phyloP scores from a whole-genome alignment of 2,113 vertebrate species.

The Brienomyrus brachyistius region DNA sequence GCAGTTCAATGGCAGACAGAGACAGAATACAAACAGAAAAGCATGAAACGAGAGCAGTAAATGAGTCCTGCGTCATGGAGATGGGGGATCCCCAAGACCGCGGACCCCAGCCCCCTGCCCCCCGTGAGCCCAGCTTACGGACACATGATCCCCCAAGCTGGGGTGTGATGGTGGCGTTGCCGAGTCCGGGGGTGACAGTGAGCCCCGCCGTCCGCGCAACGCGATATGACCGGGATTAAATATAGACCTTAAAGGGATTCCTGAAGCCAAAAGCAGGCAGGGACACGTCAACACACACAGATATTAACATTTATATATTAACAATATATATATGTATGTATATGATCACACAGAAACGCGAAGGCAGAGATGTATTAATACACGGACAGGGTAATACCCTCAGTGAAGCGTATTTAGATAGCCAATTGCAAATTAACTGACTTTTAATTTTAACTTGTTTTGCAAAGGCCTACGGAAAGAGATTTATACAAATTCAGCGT shows the following conservation, averaged over 20 bases:
- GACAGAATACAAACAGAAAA: neutral
- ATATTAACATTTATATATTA: too few relatives aligned
- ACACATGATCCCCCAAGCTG: neutral
- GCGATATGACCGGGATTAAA: neutral
- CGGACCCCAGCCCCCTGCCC: neutral
- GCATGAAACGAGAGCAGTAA: neutral
- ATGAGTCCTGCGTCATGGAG: neutral
- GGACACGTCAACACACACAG: neutral
- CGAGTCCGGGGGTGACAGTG: neutral
- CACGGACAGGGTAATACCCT: neutral
- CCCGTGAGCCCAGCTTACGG: slow-evolving; percentile 11
- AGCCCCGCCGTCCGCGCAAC: neutral
- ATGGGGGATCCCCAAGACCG: neutral
- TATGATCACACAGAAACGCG: neutral
- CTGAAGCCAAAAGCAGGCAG: neutral
- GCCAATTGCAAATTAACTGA: too few relatives aligned
- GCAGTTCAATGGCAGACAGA: neutral
- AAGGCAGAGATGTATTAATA: neutral
- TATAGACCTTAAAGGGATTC: neutral
- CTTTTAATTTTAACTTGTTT: neutral
- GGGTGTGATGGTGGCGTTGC: neutral
- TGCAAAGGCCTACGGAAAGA: neutral
- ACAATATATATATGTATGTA: neutral
- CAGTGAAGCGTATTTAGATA: neutral
- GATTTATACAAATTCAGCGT: neutral